Base-by-base conservation (phyloP, 2,113 vertebrate genomes). In the Macrotis lagotis region DNA sequence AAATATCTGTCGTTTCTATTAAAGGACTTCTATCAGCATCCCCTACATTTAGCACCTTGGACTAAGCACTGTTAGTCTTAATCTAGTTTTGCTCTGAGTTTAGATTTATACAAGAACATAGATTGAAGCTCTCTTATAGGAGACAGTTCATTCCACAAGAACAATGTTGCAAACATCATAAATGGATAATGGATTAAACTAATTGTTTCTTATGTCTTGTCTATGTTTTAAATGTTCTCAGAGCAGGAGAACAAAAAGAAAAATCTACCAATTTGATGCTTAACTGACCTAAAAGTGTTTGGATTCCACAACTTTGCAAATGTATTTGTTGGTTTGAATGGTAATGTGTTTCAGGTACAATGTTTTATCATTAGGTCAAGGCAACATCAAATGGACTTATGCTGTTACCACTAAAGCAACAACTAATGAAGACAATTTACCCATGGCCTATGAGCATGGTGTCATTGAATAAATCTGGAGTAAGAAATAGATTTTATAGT, bases 211-310 rank as follows among this genome's bases (percentile, higher is more conserved):
- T 83, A 44, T 44, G 37, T 44, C n/a, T 83, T 83, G n/a, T 19
- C 66, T 83, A 83, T 83, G 44, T 44, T 83, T 55, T 28, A 31
- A 55, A 28, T 28, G 9, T 28, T 55, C 55, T 83, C 24, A 44
- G 0, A 24, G 16, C 66, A 83, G 16, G 91, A 94, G 66, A 91
- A 52, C 51, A 2, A 31, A 37, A 47, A n/a, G 88, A 47, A 93
- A 93, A 91, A 31, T 59, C 25, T 24, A 26, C n/a, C n/a, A 94
- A 26, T 92, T 66, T 92, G 53, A 83, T 89, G 37, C 92, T 95
- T 97, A 52, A 95, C 91, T 95, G 93, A 25, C 28, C 28, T 51
- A 0, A 93, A 83, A 91, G 25, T 93, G 88, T 93, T 95, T 96
- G 47, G 89, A 95, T 94, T 91, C 50, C 51, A 94, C 44, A 48